These are phyloP conservation scores for Nemoura dubitans DNA, from an alignment of 2,888 invertebrate genomes.

Conservation along the genomic window DNA sequence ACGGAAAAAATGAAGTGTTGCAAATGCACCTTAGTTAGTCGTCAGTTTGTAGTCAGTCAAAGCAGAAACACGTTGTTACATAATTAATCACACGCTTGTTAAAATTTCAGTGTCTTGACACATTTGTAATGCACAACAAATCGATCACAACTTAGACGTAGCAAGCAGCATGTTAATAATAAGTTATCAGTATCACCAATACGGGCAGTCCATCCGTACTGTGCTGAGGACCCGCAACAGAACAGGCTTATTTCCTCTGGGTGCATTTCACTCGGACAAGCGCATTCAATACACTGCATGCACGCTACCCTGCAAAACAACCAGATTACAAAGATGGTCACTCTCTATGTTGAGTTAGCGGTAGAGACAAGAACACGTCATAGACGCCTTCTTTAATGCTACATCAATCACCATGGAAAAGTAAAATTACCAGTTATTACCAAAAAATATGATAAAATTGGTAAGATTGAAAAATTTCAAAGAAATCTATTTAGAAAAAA, in stretches of 20 bases:
- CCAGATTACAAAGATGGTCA: no score
- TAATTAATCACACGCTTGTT: not conserved
- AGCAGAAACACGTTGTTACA: conserved; percentile 43
- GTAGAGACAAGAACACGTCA: no score
- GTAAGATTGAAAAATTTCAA: no score
- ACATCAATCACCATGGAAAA: no score
- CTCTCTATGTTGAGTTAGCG: no score
- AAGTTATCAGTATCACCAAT: not conserved
- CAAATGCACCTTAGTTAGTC: conserved; percentile 63
- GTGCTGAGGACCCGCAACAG: not conserved
- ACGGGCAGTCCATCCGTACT: not conserved
- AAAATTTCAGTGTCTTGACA: not conserved
- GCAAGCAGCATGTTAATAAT: not conserved
- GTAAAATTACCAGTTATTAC: no score
- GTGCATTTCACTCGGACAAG: not conserved
- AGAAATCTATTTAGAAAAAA: no score
- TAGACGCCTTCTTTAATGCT: no score
- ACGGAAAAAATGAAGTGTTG: conserved; percentile 56
- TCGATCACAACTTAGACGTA: conserved; percentile 3
- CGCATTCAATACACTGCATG: not conserved
- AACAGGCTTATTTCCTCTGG: not conserved
- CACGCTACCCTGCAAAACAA: not conserved
- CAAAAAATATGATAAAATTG: no score
- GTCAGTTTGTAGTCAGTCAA: conserved; percentile 47
- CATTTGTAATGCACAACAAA: not conserved